Percentiles rank a stretch among this genome's conserved stretches.
Conservation (phyloP, 2,797 vertebrate species). For the Lindbergichthys nudifrons region DNA sequence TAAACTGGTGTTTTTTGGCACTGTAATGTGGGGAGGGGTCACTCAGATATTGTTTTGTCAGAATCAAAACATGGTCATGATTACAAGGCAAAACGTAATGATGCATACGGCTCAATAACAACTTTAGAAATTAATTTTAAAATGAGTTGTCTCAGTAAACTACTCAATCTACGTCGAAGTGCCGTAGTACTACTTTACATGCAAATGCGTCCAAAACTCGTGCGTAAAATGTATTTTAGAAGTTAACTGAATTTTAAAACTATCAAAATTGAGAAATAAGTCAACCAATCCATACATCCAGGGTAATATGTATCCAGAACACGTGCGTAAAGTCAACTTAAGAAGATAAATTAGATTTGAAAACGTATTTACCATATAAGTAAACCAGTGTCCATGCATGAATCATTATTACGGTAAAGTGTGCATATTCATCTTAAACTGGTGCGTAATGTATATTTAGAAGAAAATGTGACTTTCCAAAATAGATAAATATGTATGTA, state of each 20-base stretch:
- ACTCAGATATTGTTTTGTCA: slow-evolving; percentile 25
- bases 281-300: too few relatives aligned
- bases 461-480: not conserved
- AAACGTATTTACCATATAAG: too few relatives aligned
- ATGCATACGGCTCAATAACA: not conserved
- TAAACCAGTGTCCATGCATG: too few relatives aligned
- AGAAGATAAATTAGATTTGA: too few relatives aligned
- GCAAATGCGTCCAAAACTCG: not conserved
- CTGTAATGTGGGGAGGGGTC: slow-evolving; percentile 74
- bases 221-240: not conserved
- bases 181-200: slow-evolving; percentile 1
- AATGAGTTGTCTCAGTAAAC: not conserved
- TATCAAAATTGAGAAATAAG: too few relatives aligned
- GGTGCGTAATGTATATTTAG: slow-evolving; percentile 25
- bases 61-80: slow-evolving; percentile 1
- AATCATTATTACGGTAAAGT: too few relatives aligned
- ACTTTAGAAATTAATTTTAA: not conserved
- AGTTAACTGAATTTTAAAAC: too few relatives aligned
- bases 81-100: too few relatives aligned
- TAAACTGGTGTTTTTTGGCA: slow-evolving; percentile 82
- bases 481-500: not conserved
- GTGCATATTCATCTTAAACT: not conserved
- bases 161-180: not conserved
- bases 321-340: too few relatives aligned
- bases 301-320: too few relatives aligned